Percentiles rank a stretch among this genome's conserved stretches.
Conservation (phyloP, 2,888 invertebrate species). For the Pseudoips prasinana region DNA sequence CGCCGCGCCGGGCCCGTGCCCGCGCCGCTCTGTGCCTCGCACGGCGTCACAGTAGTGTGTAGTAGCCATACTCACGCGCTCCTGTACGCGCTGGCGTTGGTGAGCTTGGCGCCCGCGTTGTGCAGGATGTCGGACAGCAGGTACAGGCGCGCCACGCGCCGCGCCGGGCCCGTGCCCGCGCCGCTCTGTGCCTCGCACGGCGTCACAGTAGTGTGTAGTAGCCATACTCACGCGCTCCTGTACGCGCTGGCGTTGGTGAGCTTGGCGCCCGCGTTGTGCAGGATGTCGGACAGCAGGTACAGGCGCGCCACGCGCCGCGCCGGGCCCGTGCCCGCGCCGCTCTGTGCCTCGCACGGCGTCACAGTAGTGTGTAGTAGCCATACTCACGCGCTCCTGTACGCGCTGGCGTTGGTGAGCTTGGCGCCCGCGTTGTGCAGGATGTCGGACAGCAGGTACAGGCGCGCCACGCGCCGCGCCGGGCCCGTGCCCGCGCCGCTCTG, state of each 20-base stretch:
- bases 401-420: constrained; percentile 97
- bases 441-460: constrained; percentile 97
- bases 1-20: constrained; percentile 92
- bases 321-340: constrained; percentile 88
- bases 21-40: constrained; percentile 89
- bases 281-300: constrained; percentile 97
- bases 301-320: constrained; percentile 95
- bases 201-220: too few species aligned
- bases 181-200: constrained; percentile 92
- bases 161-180: constrained; percentile 88
- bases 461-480: constrained; percentile 93
- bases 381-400: constrained; percentile 92
- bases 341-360: constrained; percentile 88
- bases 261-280: constrained; percentile 98
- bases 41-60: constrained; percentile 59
- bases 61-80: constrained; percentile 84
- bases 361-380: too few species aligned
- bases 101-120: constrained; percentile 97
- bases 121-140: constrained; percentile 98
- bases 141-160: constrained; percentile 96
- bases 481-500: constrained; percentile 89
- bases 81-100: constrained; percentile 96
- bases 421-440: constrained; percentile 98
- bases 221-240: constrained; percentile 87
- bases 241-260: constrained; percentile 98